Base-by-base conservation (phyloP, 2,888 invertebrate species). In the Aphidius colemani region DNA sequence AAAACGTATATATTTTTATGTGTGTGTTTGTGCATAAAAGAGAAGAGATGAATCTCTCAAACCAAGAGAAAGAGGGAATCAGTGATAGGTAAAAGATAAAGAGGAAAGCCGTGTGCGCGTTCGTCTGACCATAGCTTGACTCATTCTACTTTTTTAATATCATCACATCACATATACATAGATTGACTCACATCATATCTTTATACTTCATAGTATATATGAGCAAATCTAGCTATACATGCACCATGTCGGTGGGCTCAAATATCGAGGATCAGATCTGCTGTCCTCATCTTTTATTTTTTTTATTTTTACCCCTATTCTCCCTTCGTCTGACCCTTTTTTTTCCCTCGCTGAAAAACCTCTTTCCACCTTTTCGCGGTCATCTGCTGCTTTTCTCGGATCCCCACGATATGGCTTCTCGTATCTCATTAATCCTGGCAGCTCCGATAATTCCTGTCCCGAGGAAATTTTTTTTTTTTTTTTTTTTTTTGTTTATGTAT, bases 191-290 rank as follows among this genome's bases (percentile, higher is more conserved):
- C 45, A 51, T 59, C 41, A 40, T 61, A 59, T 64, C 59, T 61
- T 56, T 61, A 40, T 51, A 53, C 44, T 57, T 60, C 53, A 51
- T 63, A 43, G n/a, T 30, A 53, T 30, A 30, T 30, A 55, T 55
- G 13, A 18, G 13, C 13, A 55, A 30, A 55, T 55, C 10, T 55
- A 43, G 13, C 44, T 18, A 18, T 43, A 11, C 48, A 43, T 55
- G 44, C 43, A 55, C 43, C 55, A 39, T 7, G 41, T 39, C 30
- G 61, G 65, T 59, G 65, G 59, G 64, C 63, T 56, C 71, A 73
- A 73, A 78, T 77, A 78, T 77, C 76, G 76, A 74, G 75, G 76
- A 76, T 78, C 75, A 74, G 74, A 73, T 77, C 73, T 72, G 72
- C 63, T 57, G 61, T 68, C 57, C 53, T 61, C 63, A 66, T 65